Evolutionary conservation across 2,888 invertebrate genomes (phyloP), one percentile per base, ranked within the genome.

Genomic region (Pecten maximus): DNA sequence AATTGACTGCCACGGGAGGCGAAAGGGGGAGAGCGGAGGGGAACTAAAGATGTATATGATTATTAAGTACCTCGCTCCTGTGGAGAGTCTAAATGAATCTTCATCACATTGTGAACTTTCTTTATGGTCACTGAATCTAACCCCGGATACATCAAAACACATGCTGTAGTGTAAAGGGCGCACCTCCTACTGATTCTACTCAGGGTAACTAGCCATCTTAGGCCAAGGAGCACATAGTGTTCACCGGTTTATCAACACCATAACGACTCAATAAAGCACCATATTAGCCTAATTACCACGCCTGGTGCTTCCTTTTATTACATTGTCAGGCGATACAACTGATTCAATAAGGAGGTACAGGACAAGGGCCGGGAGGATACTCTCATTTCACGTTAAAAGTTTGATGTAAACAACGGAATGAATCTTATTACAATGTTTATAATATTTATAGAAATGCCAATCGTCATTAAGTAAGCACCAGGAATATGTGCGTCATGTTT

Each of bases 21-120:
- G 74, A 28, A 28, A 3, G 35, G 28, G 74, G 74, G 74, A 28
- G 28, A 15, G 35, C 10, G 28, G 74, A 28, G 74, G 35, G 60
- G 60, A 6, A 6, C 35, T 28, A 35, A 23, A 8, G 28, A 35
- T 74, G 74, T 74, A 8, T 35, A 28, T 28, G 74, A 35, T 74
- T 74, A 74, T 74, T 10, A 12, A 35, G 74, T 74, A 35, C 35
- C 8, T 74, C 74, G 8, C 8, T 35, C 74, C 19, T 74, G 74
- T 74, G 28, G 74, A 74, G 74, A 10, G 35, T 4, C 28, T 74
- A 74, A 10, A 28, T 35, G 6, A 28, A 35, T 74, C 23, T 35
- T 74, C 35, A 74, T 74, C 35, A 74, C 35, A 28, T 74, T 35
- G 35, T 74, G 74, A 74, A 74, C 74, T 74, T 74, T 74, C 74